These are phyloP conservation scores for Molothrus ater DNA, from an alignment of 2,797 vertebrate genomes.

Conservation along the genomic window DNA sequence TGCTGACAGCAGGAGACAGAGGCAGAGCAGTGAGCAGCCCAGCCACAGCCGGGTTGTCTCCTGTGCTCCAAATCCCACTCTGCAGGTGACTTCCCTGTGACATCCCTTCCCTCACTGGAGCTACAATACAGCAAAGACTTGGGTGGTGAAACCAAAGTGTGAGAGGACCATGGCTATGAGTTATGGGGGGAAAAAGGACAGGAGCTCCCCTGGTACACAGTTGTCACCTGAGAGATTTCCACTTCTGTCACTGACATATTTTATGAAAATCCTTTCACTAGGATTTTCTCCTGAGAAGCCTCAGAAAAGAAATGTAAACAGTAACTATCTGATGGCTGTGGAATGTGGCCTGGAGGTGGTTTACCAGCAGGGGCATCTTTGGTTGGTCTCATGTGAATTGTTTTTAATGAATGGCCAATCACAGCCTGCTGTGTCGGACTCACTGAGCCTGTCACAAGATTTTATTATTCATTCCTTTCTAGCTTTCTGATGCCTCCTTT, in stretches of 20 bases:
- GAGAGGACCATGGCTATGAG: neutral
- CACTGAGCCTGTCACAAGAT: no score
- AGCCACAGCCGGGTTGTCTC: fast-evolving
- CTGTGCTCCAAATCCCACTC: neutral
- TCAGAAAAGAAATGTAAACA: no score
- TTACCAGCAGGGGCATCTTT: no score
- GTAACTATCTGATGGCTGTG: no score
- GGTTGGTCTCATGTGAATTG: no score
- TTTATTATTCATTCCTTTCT: no score
- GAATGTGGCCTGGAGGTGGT: no score
- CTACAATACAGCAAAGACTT: neutral
- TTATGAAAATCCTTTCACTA: no score
- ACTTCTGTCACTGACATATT: neutral
- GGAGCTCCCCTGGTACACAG: neutral
- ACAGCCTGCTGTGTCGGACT: no score
- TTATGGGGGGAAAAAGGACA: neutral
- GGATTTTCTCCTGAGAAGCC: no score
- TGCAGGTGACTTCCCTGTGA: neutral
- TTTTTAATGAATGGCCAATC: no score
- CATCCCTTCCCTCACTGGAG: neutral
- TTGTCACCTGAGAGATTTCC: neutral
- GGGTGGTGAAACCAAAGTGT: neutral
- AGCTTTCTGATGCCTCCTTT: no score
- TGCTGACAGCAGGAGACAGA: neutral
- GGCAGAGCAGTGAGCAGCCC: neutral